phyloP scores from a whole-genome alignment of 2,888 invertebrate species.

The Eupithecia inturbata region DNA sequence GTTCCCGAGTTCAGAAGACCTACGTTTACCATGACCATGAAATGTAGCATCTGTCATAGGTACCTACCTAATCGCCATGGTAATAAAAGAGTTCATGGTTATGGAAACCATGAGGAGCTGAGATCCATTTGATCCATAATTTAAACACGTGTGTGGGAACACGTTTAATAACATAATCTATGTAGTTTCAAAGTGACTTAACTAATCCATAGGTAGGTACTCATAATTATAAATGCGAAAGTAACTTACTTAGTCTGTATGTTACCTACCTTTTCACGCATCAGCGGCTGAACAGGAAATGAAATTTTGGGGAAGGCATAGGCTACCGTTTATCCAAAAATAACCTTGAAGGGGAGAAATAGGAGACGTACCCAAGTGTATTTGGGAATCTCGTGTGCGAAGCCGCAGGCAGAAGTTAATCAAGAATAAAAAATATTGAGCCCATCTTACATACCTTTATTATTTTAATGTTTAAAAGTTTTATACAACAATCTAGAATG shows the following conservation, averaged over 20 bases:
- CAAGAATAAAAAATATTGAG: neutral
- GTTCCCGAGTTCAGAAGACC: neutral
- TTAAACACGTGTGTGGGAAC: neutral
- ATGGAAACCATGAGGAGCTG: neutral
- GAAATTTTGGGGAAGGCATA: neutral
- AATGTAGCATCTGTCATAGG: neutral
- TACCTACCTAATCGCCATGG: neutral
- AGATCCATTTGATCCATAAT: neutral
- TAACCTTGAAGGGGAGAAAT: neutral
- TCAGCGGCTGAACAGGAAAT: neutral
- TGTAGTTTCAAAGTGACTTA: neutral
- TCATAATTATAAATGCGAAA: neutral
- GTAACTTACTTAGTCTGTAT: neutral
- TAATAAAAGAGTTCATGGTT: constrained; percentile 1
- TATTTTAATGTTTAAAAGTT: neutral
- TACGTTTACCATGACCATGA: neutral
- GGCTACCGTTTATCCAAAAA: neutral
- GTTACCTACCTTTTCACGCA: neutral
- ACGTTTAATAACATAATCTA: neutral
- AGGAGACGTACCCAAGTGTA: neutral
- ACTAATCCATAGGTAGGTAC: neutral
- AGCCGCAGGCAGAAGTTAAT: neutral
- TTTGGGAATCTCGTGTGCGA: neutral
- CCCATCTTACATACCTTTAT: neutral
- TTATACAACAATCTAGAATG: neutral